These are phyloP conservation scores for Chauna torquata DNA, from an alignment of 2,113 vertebrate genomes.

Conservation along the genomic window DNA sequence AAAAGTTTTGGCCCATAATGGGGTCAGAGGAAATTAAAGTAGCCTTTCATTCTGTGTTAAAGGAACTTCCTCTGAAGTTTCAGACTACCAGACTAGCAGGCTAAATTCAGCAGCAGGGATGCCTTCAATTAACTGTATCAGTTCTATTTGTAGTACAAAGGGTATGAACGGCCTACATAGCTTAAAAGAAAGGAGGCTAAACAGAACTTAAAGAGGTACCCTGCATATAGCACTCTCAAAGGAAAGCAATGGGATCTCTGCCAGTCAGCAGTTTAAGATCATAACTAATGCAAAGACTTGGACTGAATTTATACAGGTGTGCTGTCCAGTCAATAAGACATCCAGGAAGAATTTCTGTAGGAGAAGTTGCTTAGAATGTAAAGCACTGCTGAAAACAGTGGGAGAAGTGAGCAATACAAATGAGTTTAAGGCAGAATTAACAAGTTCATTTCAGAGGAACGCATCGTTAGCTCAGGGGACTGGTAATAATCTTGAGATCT, in stretches of 20 bases:
- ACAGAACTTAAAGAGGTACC: constrained; percentile 56
- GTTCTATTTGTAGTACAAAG: constrained; percentile 77
- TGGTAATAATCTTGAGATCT: neutral
- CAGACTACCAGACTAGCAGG: constrained; percentile 48
- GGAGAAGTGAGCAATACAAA: neutral
- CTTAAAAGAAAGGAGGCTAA: constrained; percentile 67
- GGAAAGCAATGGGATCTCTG: constrained; percentile 18
- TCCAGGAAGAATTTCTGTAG: neutral
- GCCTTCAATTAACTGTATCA: constrained; percentile 75
- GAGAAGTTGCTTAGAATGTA: constrained; percentile 1
- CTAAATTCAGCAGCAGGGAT: constrained; percentile 73
- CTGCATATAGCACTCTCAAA: constrained; percentile 25
- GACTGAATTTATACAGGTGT: constrained; percentile 23
- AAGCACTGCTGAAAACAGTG: neutral
- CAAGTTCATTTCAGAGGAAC: constrained; percentile 11
- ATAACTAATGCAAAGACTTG: constrained; percentile 48
- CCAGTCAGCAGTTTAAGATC: constrained; percentile 41
- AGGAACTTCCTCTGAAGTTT: constrained; percentile 69
- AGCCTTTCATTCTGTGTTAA: constrained; percentile 53
- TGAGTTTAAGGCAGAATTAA: constrained; percentile 7
- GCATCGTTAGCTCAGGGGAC: neutral
- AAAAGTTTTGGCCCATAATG: constrained; percentile 53
- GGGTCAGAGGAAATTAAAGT: constrained; percentile 74
- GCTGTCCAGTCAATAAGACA: constrained; percentile 56
- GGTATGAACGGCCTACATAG: constrained; percentile 64